Base-by-base conservation (phyloP, 2,888 invertebrate genomes). In the Neoscelio sp. region DNA sequence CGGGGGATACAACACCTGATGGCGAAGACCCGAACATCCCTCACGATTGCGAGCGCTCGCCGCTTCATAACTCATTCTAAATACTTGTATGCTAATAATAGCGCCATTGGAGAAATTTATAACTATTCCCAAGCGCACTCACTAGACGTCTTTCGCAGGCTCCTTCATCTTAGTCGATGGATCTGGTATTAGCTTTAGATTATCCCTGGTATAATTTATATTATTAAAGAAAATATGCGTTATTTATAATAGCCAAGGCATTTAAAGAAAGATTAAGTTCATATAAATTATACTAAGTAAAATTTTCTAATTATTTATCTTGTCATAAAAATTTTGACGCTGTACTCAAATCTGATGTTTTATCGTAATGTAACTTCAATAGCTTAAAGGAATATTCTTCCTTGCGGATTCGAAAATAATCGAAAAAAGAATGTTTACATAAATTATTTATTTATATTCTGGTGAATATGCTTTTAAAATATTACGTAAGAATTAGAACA, bases 31-130 rank as follows among this genome's bases (percentile, higher is more conserved):
- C 62, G 68, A 62, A 58, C 62, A 71, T 79, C 54, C 79, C 62
- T 58, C 70, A 60, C 23, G 60, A 44, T 62, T 64, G 42, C 75
- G 26, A 64, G 26, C 56, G 70, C 46, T 67, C 42, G 38, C 65
- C 65, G 75, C 82, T 82, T 81, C 86, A 87, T 89, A 88, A 89
- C 85, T 89, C 89, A 89, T 88, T 85, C 86, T 85, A 88, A 86
- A 87, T 88, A 88, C 88, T 86, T 84, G 87, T 87, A 87, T 88
- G 89, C 88, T 89, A 89, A 86, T 87, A 85, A 87, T 85, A 84
- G 85, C 82, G 80, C 82, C 82, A 83, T 77, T 56, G 73, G 78
- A 82, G 84, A 80, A 87, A 87, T 87, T 87, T 87, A 85, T 84
- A 85, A 85, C 85, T 85, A 86, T 88, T 87, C 84, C 85, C 86